A percentile compares a stretch with the other conserved stretches of the same genome.
Evolutionary conservation across 2,888 invertebrate genomes (phyloP).

Genomic region (Chymomyza amoena): DNA sequence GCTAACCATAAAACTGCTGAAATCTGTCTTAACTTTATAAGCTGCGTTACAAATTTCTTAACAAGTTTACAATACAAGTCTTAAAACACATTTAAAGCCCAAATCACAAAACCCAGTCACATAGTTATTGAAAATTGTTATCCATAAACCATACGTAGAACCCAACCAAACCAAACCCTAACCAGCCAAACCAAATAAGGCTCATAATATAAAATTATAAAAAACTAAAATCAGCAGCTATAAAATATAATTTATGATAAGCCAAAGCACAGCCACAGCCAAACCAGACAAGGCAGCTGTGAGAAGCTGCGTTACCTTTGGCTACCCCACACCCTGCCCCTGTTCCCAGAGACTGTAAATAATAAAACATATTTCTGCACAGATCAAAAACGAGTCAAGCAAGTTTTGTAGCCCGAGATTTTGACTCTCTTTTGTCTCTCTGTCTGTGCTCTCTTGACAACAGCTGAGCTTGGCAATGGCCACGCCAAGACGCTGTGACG

Average conservation of each 20-base stretch:
- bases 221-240: constrained; percentile 40
- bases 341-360: constrained; percentile 17
- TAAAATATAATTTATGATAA: constrained; percentile 70
- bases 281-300: constrained; percentile 38
- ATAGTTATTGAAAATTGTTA: not conserved
- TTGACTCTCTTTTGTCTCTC: not conserved
- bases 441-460: not conserved
- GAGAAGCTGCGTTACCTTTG: not conserved
- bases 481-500: not conserved
- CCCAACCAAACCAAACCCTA: not conserved
- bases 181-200: not conserved
- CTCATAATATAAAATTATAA: not conserved
- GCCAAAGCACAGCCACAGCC: constrained; percentile 34
- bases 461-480: not conserved
- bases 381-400: constrained; percentile 64
- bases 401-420: constrained; percentile 37
- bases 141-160: not conserved
- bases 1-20: too few relatives aligned
- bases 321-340: not conserved
- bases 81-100: not conserved
- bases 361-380: constrained; percentile 70
- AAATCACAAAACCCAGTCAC: not conserved
- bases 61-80: not conserved
- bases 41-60: not conserved
- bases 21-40: too few relatives aligned